These are phyloP conservation scores for Bos javanicus DNA, from an alignment of 2,113 vertebrate species.

Conservation along the genomic window DNA sequence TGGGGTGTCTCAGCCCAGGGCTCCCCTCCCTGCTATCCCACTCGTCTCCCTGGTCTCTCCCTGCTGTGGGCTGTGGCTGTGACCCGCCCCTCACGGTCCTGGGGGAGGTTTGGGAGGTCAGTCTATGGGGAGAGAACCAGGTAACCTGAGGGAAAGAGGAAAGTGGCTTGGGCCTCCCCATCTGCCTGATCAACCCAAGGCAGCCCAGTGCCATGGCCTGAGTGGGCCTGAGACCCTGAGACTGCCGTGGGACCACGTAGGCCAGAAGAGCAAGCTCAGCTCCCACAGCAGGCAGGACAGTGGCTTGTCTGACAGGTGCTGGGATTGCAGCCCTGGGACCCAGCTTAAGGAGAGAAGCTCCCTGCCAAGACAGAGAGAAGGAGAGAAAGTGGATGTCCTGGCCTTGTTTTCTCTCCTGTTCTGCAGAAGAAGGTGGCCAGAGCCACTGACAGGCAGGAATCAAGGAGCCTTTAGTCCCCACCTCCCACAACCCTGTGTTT, in stretches of 20 bases:
- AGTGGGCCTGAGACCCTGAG: not conserved
- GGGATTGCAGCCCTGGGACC: not conserved
- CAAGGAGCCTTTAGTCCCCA: not conserved
- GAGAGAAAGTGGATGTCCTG: accelerated
- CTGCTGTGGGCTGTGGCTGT: not conserved
- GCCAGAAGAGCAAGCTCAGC: not conserved
- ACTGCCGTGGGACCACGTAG: not conserved
- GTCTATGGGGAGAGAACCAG: not conserved
- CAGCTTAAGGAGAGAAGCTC: not conserved
- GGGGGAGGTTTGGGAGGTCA: not conserved
- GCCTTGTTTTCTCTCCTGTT: not conserved
- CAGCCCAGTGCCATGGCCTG: not conserved
- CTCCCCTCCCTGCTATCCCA: not conserved
- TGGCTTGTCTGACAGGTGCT: not conserved
- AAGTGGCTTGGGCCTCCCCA: not conserved
- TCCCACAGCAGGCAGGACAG: not conserved
- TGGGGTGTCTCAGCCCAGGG: not conserved
- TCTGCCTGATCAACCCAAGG: not conserved
- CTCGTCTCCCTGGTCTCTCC: not conserved
- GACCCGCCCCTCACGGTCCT: not conserved
- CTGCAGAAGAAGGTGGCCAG: not conserved
- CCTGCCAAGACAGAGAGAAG: not conserved
- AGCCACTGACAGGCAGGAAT: not conserved
- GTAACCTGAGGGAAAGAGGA: not conserved
- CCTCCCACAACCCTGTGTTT: not conserved